phyloP scores from a whole-genome alignment of 2,113 vertebrate genomes.

The Egretta garzetta region DNA sequence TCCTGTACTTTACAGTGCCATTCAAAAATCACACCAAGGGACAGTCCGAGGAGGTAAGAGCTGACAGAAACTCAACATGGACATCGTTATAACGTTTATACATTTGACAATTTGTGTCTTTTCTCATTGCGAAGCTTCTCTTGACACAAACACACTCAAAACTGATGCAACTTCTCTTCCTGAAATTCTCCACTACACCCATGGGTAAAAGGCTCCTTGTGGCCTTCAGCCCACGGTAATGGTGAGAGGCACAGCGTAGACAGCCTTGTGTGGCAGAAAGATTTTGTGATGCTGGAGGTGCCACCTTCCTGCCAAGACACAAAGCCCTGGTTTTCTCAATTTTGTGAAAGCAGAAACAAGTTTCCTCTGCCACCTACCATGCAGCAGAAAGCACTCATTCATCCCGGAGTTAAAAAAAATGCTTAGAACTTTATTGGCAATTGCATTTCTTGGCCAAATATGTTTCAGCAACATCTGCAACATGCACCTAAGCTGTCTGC shows the following conservation, averaged over 20 bases:
- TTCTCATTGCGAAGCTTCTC: background rate
- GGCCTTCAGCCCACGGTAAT: background rate
- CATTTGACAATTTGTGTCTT: background rate
- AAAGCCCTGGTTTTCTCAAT: background rate
- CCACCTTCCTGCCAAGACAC: background rate
- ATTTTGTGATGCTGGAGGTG: background rate
- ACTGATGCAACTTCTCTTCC: background rate
- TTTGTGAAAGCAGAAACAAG: background rate
- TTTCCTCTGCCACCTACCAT: background rate
- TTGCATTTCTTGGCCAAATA: background rate
- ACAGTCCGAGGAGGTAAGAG: background rate
- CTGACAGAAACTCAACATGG: conserved; percentile 1
- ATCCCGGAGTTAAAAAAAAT: background rate
- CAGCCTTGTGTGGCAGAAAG: background rate
- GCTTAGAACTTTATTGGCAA: background rate
- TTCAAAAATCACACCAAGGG: conserved; percentile 34
- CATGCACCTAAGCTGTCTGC: background rate
- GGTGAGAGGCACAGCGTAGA: background rate
- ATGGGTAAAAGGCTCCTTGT: background rate
- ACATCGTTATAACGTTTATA: background rate
- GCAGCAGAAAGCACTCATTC: background rate
- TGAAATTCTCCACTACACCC: background rate
- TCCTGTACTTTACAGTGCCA: conserved; percentile 44
- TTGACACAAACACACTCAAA: background rate
- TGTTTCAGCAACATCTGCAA: background rate